Base-by-base conservation (phyloP, 2,113 vertebrate species). In the Protobothrops mucrosquamatus region DNA sequence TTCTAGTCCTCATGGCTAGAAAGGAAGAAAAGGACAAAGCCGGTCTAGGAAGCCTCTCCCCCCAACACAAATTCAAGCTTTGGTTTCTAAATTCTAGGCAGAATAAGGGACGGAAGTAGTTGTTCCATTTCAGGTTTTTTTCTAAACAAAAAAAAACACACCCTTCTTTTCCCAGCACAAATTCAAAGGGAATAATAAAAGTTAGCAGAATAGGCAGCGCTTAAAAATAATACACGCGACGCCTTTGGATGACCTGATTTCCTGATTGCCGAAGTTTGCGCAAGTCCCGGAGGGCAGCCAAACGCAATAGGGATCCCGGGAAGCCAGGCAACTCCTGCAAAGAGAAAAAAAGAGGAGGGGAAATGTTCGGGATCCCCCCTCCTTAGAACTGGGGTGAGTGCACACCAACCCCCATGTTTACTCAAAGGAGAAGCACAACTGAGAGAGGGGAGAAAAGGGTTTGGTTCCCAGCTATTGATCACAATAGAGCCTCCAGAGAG, bases 291-390 rank as follows among this genome's bases (percentile, higher is more conserved):
- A 96, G 94, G 96, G 97, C 48, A 98, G 96, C 98, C 98, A 99
- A 89, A 98, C 97, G 93, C 98, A 99, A 96, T 99, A 99, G 0
- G 98, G 98, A 95, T 99, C 98, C 92, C 97, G 97, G 9, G 98
- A 98, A 91, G 98, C 98, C 96, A 99, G 96, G 91, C 98, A 99
- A 96, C 97, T 98, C 94, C 98, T 99, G 95, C 39, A 34, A 46
- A 6, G 1, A 24, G 11, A 0, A 1, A 54, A 14, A 8, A 15
- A 43, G 18, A 15, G 14, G 34, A 22, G 18, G 74, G 74, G 34
- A 8, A 22, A 43, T 9, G 2, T 39, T 9, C 22, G 74, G 18
- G 34, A n/a, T n/a, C 29, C 29, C 29, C 4, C 34, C 14, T 18
- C 4, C 5, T 39, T 9, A 22, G 34, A 81, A 81, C n/a, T 39